Evolutionary conservation across 2,113 vertebrate genomes (phyloP).

Genomic region (Nestor notabilis): DNA sequence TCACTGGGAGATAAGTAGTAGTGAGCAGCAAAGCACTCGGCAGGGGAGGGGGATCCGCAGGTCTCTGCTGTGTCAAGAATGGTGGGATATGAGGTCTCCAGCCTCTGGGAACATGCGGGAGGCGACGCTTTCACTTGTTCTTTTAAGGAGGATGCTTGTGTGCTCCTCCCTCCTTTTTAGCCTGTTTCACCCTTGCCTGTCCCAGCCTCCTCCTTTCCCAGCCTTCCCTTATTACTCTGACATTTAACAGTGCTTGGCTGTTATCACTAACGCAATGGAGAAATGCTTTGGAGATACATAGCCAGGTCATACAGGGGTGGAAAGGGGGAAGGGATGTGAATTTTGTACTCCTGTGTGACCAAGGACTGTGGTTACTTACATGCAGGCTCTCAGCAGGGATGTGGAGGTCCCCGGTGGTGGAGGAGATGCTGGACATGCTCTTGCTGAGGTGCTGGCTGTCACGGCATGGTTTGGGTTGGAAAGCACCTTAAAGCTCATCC

Average conservation of each 20-base stretch:
- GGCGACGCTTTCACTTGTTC: not conserved
- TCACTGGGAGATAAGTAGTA: not conserved
- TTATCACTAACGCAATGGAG: not conserved
- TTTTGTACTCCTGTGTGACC: rapidly evolving
- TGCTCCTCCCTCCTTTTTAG: not conserved
- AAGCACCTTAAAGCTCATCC: not conserved
- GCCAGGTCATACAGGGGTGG: not conserved
- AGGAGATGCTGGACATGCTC: not conserved
- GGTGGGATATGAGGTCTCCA: not conserved
- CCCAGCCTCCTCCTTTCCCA: not conserved
- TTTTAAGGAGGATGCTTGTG: not conserved
- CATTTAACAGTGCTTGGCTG: not conserved
- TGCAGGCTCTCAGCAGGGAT: rapidly evolving
- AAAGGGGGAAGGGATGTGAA: not conserved
- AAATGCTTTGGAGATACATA: not conserved
- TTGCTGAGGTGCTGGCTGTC: not conserved
- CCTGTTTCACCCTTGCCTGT: not conserved
- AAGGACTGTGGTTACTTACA: not conserved
- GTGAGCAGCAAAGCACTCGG: rapidly evolving
- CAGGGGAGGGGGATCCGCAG: not conserved
- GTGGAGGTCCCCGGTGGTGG: rapidly evolving
- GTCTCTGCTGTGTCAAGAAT: not conserved
- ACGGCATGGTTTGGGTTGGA: not conserved
- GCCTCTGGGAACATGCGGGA: rapidly evolving
- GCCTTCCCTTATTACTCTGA: not conserved